A percentile compares a stretch with the other conserved stretches of the same genome.
Conservation (phyloP, 2,113 vertebrate species). For the Crotalus viridis region DNA sequence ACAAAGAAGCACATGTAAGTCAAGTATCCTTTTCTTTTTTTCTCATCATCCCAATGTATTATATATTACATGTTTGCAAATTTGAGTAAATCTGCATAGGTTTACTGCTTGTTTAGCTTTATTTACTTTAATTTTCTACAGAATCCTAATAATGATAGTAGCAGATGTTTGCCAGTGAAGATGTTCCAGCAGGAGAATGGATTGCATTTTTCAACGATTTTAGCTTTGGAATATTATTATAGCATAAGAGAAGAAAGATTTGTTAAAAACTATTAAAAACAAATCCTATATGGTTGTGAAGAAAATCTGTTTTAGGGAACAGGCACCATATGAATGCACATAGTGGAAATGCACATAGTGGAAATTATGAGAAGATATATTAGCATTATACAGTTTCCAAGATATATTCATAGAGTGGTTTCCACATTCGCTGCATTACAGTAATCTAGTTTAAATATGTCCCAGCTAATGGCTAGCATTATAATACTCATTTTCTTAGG, state of each 20-base stretch:
- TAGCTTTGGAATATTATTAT: not conserved
- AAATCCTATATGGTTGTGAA: not conserved
- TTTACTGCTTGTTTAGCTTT: not conserved
- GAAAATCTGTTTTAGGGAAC: not conserved
- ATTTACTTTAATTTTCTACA: not conserved
- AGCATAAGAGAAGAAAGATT: not conserved
- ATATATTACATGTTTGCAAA: not conserved
- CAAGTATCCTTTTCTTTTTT: not conserved
- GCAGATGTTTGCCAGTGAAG: not conserved
- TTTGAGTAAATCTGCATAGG: not conserved
- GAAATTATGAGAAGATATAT: not conserved
- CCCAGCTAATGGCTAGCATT: not conserved
- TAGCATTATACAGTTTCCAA: not conserved
- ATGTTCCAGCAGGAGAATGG: not conserved
- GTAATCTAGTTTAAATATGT: not conserved
- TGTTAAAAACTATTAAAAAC: not conserved
- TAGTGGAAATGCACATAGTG: not conserved
- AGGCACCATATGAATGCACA: not conserved
- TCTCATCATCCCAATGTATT: not conserved
- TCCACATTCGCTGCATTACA: not conserved
- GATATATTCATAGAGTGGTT: not conserved
- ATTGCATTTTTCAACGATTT: not conserved
- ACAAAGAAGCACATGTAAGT: constrained; percentile 13
- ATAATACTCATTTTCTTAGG: not conserved
- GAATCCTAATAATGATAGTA: not conserved